A percentile compares a stretch with the other conserved stretches of the same genome.
These are phyloP conservation scores for Achroia grisella DNA, from an alignment of 1,140 invertebrate species.

Conservation along the genomic window DNA sequence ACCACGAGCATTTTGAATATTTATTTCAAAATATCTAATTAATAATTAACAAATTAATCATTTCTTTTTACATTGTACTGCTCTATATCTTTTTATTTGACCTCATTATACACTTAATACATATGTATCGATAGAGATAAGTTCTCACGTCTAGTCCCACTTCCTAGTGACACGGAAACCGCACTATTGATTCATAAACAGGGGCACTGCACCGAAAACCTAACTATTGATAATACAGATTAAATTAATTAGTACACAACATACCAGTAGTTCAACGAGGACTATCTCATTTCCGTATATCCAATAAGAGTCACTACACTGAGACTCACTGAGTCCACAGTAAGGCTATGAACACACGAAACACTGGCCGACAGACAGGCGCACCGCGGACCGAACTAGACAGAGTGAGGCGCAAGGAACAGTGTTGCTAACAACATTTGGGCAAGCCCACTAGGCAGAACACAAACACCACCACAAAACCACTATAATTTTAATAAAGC, in stretches of 20 bases:
- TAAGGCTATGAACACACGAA: slow-evolving; percentile 26
- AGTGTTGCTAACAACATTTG: too few relatives aligned
- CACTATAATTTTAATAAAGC: too few relatives aligned
- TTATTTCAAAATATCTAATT: too few relatives aligned
- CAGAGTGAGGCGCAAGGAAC: slow-evolving; percentile 35
- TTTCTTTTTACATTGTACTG: too few relatives aligned
- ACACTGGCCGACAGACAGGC: slow-evolving; percentile 30
- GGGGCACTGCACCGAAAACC: slow-evolving; percentile 19
- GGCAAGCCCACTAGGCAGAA: too few relatives aligned
- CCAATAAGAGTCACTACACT: slow-evolving; percentile 46
- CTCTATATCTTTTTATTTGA: too few relatives aligned
- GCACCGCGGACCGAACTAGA: slow-evolving; percentile 39
- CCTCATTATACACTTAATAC: too few relatives aligned
- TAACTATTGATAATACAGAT: slow-evolving; percentile 1
- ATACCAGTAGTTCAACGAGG: slow-evolving; percentile 33
- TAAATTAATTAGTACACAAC: slow-evolving; percentile 15
- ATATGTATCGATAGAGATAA: background rate
- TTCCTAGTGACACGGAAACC: slow-evolving; percentile 32
- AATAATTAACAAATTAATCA: too few relatives aligned
- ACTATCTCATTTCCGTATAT: slow-evolving; percentile 58
- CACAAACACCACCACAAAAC: too few relatives aligned
- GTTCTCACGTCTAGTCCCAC: background rate
- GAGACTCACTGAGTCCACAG: slow-evolving; percentile 16
- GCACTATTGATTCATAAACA: slow-evolving; percentile 40
- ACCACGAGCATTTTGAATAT: too few relatives aligned